Conservation (phyloP, 2,113 vertebrate species). For the Zosterops borbonicus region DNA sequence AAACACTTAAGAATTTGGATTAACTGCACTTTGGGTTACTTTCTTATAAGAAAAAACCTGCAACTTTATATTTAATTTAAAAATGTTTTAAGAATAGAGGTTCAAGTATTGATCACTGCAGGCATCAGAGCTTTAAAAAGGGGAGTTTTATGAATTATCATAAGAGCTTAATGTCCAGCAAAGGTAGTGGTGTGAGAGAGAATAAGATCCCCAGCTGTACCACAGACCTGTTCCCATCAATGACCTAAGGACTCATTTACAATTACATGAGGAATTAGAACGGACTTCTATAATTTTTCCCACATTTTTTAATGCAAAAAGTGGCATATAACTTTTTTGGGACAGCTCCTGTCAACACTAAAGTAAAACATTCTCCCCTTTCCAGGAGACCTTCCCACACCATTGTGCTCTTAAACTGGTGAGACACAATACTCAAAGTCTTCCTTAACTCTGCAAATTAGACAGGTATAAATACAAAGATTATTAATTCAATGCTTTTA, state of each 20-base stretch:
- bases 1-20: neutral
- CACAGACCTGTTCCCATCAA: neutral
- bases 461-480: neutral
- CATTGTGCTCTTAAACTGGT: neutral
- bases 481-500: neutral
- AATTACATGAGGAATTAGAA: neutral
- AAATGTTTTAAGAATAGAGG: neutral
- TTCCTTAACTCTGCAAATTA: neutral
- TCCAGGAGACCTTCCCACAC: neutral
- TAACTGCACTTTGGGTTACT: neutral
- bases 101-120: neutral
- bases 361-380: neutral
- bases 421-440: neutral
- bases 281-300: neutral
- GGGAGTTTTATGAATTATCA: neutral
- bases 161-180: neutral
- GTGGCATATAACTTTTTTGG: neutral
- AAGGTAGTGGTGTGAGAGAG: neutral
- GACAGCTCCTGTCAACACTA: neutral
- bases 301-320: neutral
- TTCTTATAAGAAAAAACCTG: rapidly evolving
- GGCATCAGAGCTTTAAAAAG: neutral
- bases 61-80: neutral
- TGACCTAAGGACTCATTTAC: neutral
- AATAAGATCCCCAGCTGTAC: neutral